Evolutionary conservation across 2,113 vertebrate species (phyloP).

Genomic region (Otocyon megalotis): DNA sequence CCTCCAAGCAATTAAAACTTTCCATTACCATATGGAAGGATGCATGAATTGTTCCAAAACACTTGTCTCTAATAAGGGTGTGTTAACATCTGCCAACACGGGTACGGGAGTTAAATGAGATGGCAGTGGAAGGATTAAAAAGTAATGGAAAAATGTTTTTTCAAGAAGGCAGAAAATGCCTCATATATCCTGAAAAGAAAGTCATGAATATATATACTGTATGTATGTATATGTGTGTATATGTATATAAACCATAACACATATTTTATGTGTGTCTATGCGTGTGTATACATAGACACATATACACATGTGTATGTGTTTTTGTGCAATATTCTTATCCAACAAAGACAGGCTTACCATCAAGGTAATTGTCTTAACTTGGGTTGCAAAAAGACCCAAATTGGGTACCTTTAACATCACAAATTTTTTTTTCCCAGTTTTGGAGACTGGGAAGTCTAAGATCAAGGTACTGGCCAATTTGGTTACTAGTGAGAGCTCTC

Average conservation of each 20-base stretch:
- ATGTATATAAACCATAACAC: not conserved
- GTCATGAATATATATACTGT: not conserved
- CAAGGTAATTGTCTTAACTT: not conserved
- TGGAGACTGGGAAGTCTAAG: not conserved
- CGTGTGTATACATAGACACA: too few species aligned
- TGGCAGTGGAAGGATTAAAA: not conserved
- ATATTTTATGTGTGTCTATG: not conserved
- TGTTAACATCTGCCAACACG: slow-evolving; percentile 60
- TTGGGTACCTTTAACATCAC: not conserved
- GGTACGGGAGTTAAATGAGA: slow-evolving; percentile 54
- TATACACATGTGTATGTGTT: not conserved
- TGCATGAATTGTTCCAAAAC: slow-evolving; percentile 67
- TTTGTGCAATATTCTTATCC: not conserved
- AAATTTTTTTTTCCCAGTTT: not conserved
- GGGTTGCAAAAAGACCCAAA: not conserved
- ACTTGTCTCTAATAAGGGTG: slow-evolving; percentile 47
- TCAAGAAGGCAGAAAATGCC: slow-evolving; percentile 27
- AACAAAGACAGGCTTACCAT: not conserved
- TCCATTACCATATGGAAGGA: slow-evolving; percentile 64
- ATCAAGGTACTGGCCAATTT: not conserved
- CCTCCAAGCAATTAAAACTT: slow-evolving; percentile 57
- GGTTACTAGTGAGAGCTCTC: not conserved
- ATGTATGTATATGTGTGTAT: not conserved
- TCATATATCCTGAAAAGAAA: slow-evolving; percentile 52
- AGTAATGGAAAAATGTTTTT: not conserved